A percentile compares a stretch with the other conserved stretches of the same genome.
Conservation (phyloP, 2,797 vertebrate species). For the Onychomys torridus region DNA sequence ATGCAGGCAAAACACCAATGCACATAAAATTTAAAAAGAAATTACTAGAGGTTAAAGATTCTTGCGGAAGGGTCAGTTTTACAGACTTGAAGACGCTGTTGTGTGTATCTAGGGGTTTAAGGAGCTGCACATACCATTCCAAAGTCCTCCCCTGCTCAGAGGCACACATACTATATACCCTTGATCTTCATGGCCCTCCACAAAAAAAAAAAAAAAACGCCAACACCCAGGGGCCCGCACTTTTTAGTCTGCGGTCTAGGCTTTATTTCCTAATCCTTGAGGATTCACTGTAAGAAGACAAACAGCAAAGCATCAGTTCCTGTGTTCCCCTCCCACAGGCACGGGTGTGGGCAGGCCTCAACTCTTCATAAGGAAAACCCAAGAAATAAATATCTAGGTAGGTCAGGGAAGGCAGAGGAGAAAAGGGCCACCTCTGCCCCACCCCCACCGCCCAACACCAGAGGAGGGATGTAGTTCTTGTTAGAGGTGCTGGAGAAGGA, state of each 20-base stretch:
- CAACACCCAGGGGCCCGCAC: not conserved
- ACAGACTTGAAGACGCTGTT: not conserved
- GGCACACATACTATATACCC: rapidly evolving
- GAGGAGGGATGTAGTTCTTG: not conserved
- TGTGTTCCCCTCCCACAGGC: slow-evolving; percentile 39
- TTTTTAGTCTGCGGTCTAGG: slow-evolving; percentile 61
- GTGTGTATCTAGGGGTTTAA: not conserved
- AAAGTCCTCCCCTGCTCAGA: not conserved
- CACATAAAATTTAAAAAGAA: not conserved
- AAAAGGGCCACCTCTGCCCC: not conserved
- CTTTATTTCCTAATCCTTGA: slow-evolving; percentile 88
- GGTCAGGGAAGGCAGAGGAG: slow-evolving; percentile 5
- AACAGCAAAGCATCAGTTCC: slow-evolving; percentile 76
- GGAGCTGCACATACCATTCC: not conserved
- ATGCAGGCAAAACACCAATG: not conserved
- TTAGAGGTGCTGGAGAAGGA: not conserved
- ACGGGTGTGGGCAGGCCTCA: not conserved
- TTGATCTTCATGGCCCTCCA: not conserved
- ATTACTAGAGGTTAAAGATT: not conserved
- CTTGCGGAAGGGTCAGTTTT: not conserved
- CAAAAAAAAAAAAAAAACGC: not conserved
- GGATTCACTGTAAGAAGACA: slow-evolving; percentile 78
- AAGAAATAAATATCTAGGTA: slow-evolving; percentile 76
- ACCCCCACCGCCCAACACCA: not conserved
- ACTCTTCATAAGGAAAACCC: not conserved